phyloP scores from a whole-genome alignment of 2,888 invertebrate species.

The Pherbina coryleti region DNA sequence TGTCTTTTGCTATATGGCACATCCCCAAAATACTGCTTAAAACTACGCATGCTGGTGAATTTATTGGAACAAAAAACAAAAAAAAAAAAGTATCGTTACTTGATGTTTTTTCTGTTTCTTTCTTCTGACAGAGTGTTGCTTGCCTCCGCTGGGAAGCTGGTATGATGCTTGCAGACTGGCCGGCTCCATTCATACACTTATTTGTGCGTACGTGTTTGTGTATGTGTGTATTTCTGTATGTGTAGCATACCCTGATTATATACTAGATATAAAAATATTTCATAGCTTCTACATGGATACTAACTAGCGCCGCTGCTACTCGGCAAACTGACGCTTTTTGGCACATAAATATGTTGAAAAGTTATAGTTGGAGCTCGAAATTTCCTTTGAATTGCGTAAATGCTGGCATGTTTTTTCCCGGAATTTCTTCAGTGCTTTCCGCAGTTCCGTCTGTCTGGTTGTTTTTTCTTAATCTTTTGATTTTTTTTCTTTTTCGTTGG shows the following conservation, averaged over 20 bases:
- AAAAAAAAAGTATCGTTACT: not conserved
- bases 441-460: not conserved
- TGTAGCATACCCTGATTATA: not conserved
- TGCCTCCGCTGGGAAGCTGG: slow-evolving; percentile 18
- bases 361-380: not conserved
- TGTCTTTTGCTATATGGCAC: not conserved
- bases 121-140: not conserved
- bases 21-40: not conserved
- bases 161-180: slow-evolving; percentile 44
- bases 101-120: not conserved
- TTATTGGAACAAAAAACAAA: not conserved
- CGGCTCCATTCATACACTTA: slow-evolving; percentile 39
- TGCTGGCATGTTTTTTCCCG: not conserved
- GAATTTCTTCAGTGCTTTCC: not conserved
- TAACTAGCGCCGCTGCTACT: slow-evolving; percentile 43
- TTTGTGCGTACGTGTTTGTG: not conserved
- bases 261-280: not conserved
- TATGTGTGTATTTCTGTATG: not conserved
- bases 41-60: not conserved
- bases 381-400: slow-evolving; percentile 15
- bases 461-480: not conserved
- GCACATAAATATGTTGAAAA: slow-evolving; percentile 42
- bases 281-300: not conserved
- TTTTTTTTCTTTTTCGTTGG: not conserved
- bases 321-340: slow-evolving; percentile 49